Conservation (phyloP, 64 coral and sea anemone genomes). For the Pocillopora damicornis region DNA sequence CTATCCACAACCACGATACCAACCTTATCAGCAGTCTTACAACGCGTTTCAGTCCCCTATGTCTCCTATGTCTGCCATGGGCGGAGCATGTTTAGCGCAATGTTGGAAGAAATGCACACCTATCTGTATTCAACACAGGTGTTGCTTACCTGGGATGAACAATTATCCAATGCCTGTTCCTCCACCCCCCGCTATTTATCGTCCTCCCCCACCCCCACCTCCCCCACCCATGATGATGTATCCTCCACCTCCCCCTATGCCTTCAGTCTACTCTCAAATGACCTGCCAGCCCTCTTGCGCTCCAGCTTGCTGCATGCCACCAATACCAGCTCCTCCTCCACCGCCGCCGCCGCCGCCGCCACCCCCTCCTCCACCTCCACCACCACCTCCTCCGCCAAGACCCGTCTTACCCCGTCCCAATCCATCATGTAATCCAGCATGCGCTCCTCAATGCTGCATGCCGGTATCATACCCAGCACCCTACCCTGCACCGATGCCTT, state of each 20-base stretch:
- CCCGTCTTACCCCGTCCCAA: slow-evolving; percentile 37
- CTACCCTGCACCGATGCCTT: slow-evolving; percentile 54
- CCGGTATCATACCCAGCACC: slow-evolving; percentile 38
- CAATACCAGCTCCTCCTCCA: not conserved
- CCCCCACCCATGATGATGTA: slow-evolving; percentile 26
- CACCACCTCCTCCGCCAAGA: slow-evolving; percentile 32
- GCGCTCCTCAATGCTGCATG: slow-evolving; percentile 72
- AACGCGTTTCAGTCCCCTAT: not conserved
- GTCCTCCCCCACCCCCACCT: slow-evolving; percentile 14
- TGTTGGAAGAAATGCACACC: slow-evolving; percentile 76
- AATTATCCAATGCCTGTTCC: slow-evolving; percentile 27
- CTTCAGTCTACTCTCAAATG: not conserved
- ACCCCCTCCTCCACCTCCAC: slow-evolving; percentile 13
- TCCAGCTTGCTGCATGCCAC: slow-evolving; percentile 59
- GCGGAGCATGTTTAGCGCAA: slow-evolving; percentile 63
- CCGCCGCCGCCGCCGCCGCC: slow-evolving; percentile 18
- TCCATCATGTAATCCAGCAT: slow-evolving; percentile 54
- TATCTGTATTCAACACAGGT: slow-evolving; percentile 81
- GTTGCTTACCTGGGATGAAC: slow-evolving; percentile 42
- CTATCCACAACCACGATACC: not conserved
- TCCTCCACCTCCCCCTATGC: not conserved
- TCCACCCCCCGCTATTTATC: slow-evolving; percentile 39
- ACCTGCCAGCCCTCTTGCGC: slow-evolving; percentile 73
- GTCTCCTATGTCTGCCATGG: slow-evolving; percentile 56
- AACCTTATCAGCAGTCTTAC: slow-evolving; percentile 21